Base-by-base conservation (phyloP, 2,113 vertebrate species). In the Pachypanchax playfairii region DNA sequence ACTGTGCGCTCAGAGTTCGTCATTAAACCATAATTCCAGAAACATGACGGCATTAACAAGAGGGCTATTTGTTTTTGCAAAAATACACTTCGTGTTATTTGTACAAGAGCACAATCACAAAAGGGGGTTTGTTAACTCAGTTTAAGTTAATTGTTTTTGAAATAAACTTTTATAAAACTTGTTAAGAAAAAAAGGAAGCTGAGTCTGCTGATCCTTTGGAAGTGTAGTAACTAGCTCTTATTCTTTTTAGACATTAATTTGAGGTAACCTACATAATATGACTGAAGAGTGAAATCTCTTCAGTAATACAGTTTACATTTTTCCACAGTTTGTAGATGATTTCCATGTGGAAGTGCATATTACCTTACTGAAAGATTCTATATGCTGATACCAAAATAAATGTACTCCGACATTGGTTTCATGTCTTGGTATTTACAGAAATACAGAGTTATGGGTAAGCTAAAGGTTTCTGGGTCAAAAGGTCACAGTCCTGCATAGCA, bases 401-500 rank as follows among this genome's bases (percentile, higher is more conserved):
- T 47, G 20, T 6, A 3, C 49, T 38, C 3, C 26, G 11, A 17
- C 12, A 43, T 54, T 53, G 8, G n/a, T n/a, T n/a, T n/a, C n/a
- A n/a, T n/a, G n/a, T n/a, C n/a, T n/a, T n/a, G n/a, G n/a, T n/a
- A 13, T 63, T 63, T 31, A 60, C 28, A 63, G 58, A 46, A 68
- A 49, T 13, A 6, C 29, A 63, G 33, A 64, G 18, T 55, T 48
- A 25, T 21, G 15, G n/a, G 52, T 31, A 20, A 21, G 47, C 36
- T 50, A 10, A 26, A 59, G 31, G n/a, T 20, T 56, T 62, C 38
- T 44, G 41, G 52, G 82, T 42, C 44, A 58, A 54, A 77, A 47
- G 74, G 63, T 82, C 76, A 80, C 38, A 75, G 47, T 66, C 47
- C 60, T 35, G 5, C 12, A 15, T 62, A 46, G 52, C 41, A 33